Conservation (phyloP, 1,140 invertebrate species). For the Oryctes rhinoceros region DNA sequence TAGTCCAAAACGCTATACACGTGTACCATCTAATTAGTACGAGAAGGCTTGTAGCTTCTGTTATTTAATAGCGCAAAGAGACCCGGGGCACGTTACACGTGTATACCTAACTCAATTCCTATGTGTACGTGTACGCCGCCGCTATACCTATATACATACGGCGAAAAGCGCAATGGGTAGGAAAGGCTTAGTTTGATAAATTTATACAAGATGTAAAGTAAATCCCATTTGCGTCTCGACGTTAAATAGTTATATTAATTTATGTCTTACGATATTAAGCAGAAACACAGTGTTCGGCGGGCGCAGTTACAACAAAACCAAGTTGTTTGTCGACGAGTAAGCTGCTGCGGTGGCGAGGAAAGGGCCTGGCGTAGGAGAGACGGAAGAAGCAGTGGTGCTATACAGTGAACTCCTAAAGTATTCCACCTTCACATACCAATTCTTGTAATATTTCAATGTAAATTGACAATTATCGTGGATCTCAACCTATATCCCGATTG, state of each 20-base stretch:
- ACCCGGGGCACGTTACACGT: slow-evolving; percentile 52
- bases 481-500: no score
- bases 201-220: slow-evolving; percentile 53
- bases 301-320: slow-evolving; percentile 58
- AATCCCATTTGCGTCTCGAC: slow-evolving; percentile 50
- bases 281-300: slow-evolving; percentile 53
- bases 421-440: no score
- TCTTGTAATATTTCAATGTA: no score
- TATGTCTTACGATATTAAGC: slow-evolving; percentile 58
- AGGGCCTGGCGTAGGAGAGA: no score
- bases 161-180: neutral
- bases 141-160: neutral
- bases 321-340: slow-evolving; percentile 57
- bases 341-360: slow-evolving; percentile 43
- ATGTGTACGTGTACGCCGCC: neutral
- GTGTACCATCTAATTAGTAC: slow-evolving; percentile 28
- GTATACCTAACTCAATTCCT: slow-evolving; percentile 47
- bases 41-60: slow-evolving; percentile 14
- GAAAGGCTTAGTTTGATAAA: slow-evolving; percentile 49
- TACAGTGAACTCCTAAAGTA: no score
- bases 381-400: no score
- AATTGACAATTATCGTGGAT: no score
- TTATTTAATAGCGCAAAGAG: slow-evolving; percentile 23
- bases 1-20: neutral
- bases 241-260: slow-evolving; percentile 59